phyloP scores from a whole-genome alignment of 2,797 vertebrate species.

The Cynodonichthys magdalenae region DNA sequence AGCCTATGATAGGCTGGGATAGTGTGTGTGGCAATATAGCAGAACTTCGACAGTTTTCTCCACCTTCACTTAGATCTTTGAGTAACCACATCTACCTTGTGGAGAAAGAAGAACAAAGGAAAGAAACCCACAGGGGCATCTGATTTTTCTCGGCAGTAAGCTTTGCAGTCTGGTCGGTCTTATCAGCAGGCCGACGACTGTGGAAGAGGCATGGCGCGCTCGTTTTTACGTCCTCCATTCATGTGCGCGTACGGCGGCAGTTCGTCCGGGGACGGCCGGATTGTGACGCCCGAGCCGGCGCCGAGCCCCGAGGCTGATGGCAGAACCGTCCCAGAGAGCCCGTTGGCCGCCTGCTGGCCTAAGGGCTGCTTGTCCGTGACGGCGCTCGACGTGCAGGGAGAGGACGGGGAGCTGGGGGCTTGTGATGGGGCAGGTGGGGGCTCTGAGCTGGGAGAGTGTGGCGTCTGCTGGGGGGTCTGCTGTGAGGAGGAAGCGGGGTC shows the following conservation, averaged over 20 bases:
- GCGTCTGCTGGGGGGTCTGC: slow-evolving; percentile 53
- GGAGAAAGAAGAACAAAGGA: slow-evolving; percentile 5
- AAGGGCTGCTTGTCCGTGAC: slow-evolving; percentile 85
- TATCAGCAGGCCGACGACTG: slow-evolving; percentile 97
- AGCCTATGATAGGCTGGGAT: slow-evolving; percentile 48
- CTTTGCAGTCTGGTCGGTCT: slow-evolving; percentile 34
- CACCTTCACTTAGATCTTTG: slow-evolving; percentile 59
- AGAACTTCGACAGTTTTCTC: slow-evolving; percentile 71
- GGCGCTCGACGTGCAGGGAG: slow-evolving; percentile 61
- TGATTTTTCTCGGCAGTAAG: slow-evolving; percentile 36
- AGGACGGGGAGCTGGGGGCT: slow-evolving; percentile 59
- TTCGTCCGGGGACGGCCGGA: slow-evolving; percentile 89
- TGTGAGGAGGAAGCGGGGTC: slow-evolving; percentile 68
- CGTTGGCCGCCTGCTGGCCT: slow-evolving; percentile 88
- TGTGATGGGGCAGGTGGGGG: slow-evolving; percentile 69
- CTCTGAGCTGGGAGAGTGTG: slow-evolving; percentile 82
- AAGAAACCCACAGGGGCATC: slow-evolving; percentile 33
- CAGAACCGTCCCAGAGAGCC: slow-evolving; percentile 64
- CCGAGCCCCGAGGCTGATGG: slow-evolving; percentile 22
- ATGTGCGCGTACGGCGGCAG: slow-evolving; percentile 95
- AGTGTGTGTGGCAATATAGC: slow-evolving; percentile 87
- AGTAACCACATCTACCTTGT: slow-evolving; percentile 30
- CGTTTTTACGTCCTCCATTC: slow-evolving; percentile 95
- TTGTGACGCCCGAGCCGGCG: slow-evolving; percentile 64
- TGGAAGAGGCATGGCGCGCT: slow-evolving; percentile 91